Conservation (phyloP, 1,140 invertebrate species). For the Trichoplusia ni region DNA sequence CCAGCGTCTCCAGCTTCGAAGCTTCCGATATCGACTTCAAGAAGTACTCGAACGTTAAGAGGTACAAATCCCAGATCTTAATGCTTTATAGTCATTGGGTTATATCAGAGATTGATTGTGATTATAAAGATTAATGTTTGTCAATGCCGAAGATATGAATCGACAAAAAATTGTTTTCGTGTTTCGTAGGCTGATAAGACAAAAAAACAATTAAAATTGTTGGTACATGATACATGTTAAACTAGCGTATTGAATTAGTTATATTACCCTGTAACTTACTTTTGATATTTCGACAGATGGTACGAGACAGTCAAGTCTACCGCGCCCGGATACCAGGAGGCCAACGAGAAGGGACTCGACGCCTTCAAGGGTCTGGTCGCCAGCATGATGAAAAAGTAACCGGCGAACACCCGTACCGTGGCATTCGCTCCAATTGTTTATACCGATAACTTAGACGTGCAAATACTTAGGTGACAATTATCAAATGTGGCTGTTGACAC, state of each 20-base stretch:
- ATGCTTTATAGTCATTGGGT: too few relatives aligned
- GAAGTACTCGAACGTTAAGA: constrained; percentile 85
- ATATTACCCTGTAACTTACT: too few relatives aligned
- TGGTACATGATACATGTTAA: too few relatives aligned
- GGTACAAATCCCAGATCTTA: constrained; percentile 39
- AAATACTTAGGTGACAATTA: constrained; percentile 2
- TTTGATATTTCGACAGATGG: constrained; percentile 81
- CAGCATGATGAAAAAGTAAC: constrained; percentile 88
- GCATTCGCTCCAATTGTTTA: background rate
- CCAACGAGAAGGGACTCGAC: constrained; percentile 84
- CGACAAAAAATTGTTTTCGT: too few relatives aligned
- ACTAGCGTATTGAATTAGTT: too few relatives aligned
- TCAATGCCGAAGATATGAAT: too few relatives aligned
- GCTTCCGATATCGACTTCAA: constrained; percentile 85
- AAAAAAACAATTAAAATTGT: too few relatives aligned
- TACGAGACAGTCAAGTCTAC: constrained; percentile 85
- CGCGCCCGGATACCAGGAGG: constrained; percentile 87
- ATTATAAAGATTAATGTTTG: too few relatives aligned
- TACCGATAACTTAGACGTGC: too few relatives aligned
- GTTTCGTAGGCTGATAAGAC: too few relatives aligned
- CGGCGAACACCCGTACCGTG: background rate
- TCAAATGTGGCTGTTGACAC: too few relatives aligned
- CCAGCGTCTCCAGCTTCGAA: constrained; percentile 85
- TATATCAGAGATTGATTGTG: too few relatives aligned
- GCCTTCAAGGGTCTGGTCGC: constrained; percentile 79